Evolutionary conservation across 2,113 vertebrate genomes (phyloP), one percentile per base, ranked within the genome.

Genomic region (Grammomys surdaster): DNA sequence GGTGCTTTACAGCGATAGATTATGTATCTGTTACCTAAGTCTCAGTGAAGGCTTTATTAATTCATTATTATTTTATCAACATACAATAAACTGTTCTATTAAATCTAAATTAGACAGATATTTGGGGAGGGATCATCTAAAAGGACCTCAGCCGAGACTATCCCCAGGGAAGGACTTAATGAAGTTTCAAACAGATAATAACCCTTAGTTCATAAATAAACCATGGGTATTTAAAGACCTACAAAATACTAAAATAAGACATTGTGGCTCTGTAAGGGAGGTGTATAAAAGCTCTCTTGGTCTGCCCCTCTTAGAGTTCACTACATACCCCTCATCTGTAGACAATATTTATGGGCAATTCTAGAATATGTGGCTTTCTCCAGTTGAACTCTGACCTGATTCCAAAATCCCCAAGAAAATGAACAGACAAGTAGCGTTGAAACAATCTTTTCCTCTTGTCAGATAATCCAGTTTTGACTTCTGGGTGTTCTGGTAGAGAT

Each of bases 21-120:
- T 97, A 97, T 96, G 88, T 96, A 96, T 98, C 95, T 96, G 94
- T 92, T 97, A 97, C 97, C 97, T 97, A 97, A 97, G 96, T 95
- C 96, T 96, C 96, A 93, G 97, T 46, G 97, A 98, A 97, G 82
- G 91, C 94, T 97, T 97, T 97, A 97, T 97, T 98, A 98, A 98
- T 97, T 98, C 97, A 98, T 98, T 97, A 98, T 97, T 98, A 97
- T 97, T 97, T 98, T 97, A 98, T 97, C 97, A 98, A 97, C 98
- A 97, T 88, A 97, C 95, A 97, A 97, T 98, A 97, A 98, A 98
- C 98, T 56, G 93, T 97, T 97, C 94, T 97, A 98, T 97, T 97
- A 97, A 97, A 97, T 98, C 97, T 97, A 94, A 97, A 98, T 97
- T 97, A 97, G 97, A 97, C 97, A 97, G 96, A 97, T 97, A 97